These are phyloP conservation scores for Dorcus parallelipipedus DNA, from an alignment of 2,888 invertebrate genomes.

Conservation along the genomic window DNA sequence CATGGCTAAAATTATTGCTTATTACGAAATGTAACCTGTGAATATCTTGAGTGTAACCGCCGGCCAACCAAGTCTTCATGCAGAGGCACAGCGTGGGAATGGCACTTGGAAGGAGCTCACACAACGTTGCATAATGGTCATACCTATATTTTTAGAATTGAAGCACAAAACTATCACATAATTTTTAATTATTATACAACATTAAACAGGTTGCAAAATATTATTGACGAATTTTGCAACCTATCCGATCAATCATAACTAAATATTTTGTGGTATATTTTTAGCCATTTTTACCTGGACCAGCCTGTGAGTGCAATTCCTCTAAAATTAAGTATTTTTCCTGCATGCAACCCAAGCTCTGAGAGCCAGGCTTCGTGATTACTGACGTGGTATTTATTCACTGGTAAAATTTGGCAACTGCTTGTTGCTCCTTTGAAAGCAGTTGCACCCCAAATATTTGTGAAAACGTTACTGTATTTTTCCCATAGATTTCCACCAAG, in stretches of 20 bases:
- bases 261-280: neutral
- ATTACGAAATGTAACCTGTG: constrained; percentile 37
- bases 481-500: constrained; percentile 58
- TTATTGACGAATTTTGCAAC: no score
- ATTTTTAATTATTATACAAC: no score
- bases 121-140: constrained; percentile 70
- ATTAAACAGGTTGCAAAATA: no score
- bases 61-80: constrained; percentile 54
- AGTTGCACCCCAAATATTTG: constrained; percentile 72
- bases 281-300: constrained; percentile 56
- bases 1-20: no score
- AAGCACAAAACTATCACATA: no score
- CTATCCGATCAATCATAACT: neutral
- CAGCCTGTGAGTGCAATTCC: constrained; percentile 71
- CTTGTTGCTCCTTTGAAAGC: constrained; percentile 88
- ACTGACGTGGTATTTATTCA: constrained; percentile 66
- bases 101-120: constrained; percentile 64
- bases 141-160: constrained; percentile 50
- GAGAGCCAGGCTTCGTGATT: constrained; percentile 74
- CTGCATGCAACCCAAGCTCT: constrained; percentile 52
- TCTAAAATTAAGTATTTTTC: constrained; percentile 54
- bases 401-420: constrained; percentile 64
- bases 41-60: constrained; percentile 50
- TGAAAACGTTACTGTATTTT: constrained; percentile 64
- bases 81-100: constrained; percentile 63